Conservation (phyloP, 2,797 vertebrate species). For the Chelon auratus region DNA sequence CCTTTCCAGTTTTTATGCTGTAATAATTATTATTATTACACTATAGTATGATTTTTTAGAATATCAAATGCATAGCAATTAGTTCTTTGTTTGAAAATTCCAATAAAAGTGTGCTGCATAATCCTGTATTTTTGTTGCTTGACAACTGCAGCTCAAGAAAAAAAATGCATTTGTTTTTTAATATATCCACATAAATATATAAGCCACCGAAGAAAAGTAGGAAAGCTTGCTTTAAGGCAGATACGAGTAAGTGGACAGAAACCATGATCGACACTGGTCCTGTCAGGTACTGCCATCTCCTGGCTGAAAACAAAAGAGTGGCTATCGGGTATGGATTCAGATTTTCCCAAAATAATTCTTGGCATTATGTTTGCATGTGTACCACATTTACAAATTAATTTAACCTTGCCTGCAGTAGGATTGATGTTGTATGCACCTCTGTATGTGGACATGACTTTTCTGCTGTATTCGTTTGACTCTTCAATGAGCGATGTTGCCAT, state of each 20-base stretch:
- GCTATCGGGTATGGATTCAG: not conserved
- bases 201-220: not conserved
- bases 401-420: not conserved
- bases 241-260: not conserved
- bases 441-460: not conserved
- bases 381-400: not conserved
- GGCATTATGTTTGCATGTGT: not conserved
- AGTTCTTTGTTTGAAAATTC: not conserved
- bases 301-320: conserved; percentile 38
- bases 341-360: not conserved
- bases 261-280: conserved; percentile 8
- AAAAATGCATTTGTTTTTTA: too few relatives aligned
- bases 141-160: not conserved
- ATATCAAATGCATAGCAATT: not conserved
- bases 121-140: not conserved
- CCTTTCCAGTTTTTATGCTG: not conserved
- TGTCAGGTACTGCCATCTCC: conserved; percentile 78
- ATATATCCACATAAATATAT: too few relatives aligned
- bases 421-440: not conserved
- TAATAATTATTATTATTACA: too few relatives aligned
- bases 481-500: not conserved
- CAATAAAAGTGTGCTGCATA: not conserved
- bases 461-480: not conserved
- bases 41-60: not conserved
- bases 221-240: not conserved